Evolutionary conservation across 2,797 vertebrate genomes (phyloP).

Genomic region (Echiichthys vipera): DNA sequence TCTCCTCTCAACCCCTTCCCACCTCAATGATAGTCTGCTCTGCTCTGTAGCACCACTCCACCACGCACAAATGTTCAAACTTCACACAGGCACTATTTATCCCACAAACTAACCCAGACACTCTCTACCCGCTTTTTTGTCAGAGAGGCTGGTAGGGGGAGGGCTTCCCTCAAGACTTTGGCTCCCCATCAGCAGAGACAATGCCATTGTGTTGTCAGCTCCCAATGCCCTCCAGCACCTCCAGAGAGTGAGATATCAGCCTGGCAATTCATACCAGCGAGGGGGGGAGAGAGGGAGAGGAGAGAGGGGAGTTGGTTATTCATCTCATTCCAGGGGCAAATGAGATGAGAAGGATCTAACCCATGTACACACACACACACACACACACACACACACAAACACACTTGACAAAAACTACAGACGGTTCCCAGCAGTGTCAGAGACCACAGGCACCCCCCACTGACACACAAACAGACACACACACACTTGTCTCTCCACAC

Average conservation of each 20-base stretch:
- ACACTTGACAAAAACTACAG: conserved; percentile 58
- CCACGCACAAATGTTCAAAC: conserved; percentile 44
- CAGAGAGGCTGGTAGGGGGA: conserved; percentile 33
- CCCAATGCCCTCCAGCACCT: conserved; percentile 61
- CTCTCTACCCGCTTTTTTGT: conserved; percentile 14
- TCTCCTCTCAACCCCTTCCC: conserved; percentile 41
- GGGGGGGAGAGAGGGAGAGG: conserved; percentile 19
- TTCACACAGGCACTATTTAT: conserved; percentile 40
- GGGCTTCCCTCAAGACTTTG: conserved; percentile 51
- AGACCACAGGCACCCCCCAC: conserved; percentile 38
- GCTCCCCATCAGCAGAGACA: conserved; percentile 71
- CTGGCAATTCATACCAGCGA: conserved; percentile 66
- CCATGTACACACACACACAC: conserved; percentile 23
- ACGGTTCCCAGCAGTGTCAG: conserved; percentile 53
- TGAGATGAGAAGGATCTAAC: conserved; percentile 69
- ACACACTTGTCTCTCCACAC: conserved; percentile 18
- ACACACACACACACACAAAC: conserved; percentile 30
- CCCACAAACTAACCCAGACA: conserved; percentile 39
- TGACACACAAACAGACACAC: conserved; percentile 32
- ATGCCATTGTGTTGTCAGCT: conserved; percentile 77
- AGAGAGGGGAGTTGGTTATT: conserved; percentile 37
- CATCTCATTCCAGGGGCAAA: conserved; percentile 71
- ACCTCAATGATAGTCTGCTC: conserved; percentile 47
- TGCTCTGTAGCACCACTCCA: conserved; percentile 46
- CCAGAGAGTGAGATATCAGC: conserved; percentile 70